phyloP scores from a whole-genome alignment of 2,797 vertebrate genomes.

The Danio jaintianensis region DNA sequence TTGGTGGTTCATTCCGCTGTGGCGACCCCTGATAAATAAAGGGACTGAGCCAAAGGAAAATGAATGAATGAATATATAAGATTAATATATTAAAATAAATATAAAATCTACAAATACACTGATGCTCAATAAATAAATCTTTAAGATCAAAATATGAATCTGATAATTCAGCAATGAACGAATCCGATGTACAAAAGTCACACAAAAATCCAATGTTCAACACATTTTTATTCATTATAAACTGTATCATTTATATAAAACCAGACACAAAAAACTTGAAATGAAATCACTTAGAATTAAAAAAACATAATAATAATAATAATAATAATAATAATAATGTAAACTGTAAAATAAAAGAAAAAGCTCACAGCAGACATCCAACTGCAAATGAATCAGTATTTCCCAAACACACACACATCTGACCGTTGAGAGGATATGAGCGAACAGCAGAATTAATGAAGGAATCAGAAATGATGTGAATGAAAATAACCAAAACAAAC shows the following conservation, averaged over 20 bases:
- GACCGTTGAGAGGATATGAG: constrained; percentile 8
- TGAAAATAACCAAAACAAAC: not conserved
- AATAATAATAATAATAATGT: no score
- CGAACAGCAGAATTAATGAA: constrained; percentile 6
- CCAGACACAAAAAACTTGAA: constrained; percentile 72
- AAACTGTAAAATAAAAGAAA: constrained; percentile 72
- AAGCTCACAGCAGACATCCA: constrained; percentile 45
- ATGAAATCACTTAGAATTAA: constrained; percentile 77
- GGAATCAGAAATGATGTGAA: not conserved
- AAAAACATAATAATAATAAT: constrained; percentile 49
- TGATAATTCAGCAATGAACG: not conserved
- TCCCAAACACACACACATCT: not conserved
- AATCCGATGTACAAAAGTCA: not conserved
- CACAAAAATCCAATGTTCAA: constrained; percentile 63
- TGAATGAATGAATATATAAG: no score
- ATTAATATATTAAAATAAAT: not conserved
- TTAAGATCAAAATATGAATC: not conserved
- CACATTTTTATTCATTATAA: constrained; percentile 85
- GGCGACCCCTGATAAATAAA: no score
- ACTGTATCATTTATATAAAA: constrained; percentile 84
- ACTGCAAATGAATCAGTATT: constrained; percentile 34
- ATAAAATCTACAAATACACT: not conserved
- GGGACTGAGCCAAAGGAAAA: no score
- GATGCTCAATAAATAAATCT: not conserved
- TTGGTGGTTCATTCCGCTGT: no score